A percentile compares a stretch with the other conserved stretches of the same genome.
Conservation (phyloP, 2,113 vertebrate genomes). For the Natator depressus region DNA sequence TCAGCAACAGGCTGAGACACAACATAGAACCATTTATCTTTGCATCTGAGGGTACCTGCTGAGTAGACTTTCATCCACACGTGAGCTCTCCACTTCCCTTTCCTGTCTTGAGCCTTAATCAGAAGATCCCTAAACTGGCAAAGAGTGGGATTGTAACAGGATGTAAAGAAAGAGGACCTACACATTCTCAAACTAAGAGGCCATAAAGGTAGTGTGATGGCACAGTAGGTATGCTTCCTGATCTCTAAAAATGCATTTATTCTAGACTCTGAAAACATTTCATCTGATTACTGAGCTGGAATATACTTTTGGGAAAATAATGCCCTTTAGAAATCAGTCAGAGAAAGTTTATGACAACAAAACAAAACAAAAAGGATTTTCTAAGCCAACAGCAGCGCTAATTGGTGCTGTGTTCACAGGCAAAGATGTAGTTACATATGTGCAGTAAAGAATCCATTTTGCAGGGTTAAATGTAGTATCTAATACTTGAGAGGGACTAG, state of each 20-base stretch:
- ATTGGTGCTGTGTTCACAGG: slow-evolving; percentile 14
- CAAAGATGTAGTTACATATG: slow-evolving; percentile 24
- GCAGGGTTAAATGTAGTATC: slow-evolving; percentile 19
- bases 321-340: slow-evolving; percentile 60
- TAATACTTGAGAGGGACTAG: not conserved
- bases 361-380: slow-evolving; percentile 34
- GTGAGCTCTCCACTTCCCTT: not conserved
- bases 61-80: not conserved
- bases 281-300: slow-evolving; percentile 44
- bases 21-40: rapidly evolving
- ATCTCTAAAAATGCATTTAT: slow-evolving; percentile 5
- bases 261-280: slow-evolving; percentile 27
- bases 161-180: not conserved
- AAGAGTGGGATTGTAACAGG: not conserved
- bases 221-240: not conserved
- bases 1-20: not conserved
- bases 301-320: slow-evolving; percentile 39
- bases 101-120: not conserved
- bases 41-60: not conserved
- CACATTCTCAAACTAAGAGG: not conserved
- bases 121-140: not conserved
- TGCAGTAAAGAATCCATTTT: slow-evolving; percentile 47
- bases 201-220: not conserved
- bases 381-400: slow-evolving; percentile 30
- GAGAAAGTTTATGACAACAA: slow-evolving; percentile 45